Conservation (phyloP, 2,888 invertebrate genomes). For the Eristalis intricaria region DNA sequence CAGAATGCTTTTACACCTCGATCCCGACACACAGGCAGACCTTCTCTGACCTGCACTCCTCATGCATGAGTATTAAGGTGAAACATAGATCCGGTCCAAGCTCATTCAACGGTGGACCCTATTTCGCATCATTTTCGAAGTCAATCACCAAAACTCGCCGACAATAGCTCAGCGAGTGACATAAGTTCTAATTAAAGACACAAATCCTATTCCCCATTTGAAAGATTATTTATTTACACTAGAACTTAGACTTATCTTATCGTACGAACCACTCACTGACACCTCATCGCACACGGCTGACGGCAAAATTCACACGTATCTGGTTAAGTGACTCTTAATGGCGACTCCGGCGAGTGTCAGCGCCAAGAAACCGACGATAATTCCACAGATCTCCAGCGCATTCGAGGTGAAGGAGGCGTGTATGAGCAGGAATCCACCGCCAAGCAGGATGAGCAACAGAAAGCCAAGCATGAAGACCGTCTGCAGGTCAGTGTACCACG, state of each 20-base stretch:
- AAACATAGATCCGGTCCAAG: too few relatives aligned
- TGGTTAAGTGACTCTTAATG: not conserved
- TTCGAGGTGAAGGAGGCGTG: not conserved
- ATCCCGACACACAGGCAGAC: too few relatives aligned
- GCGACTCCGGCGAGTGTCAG: slow-evolving; percentile 1
- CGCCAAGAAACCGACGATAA: slow-evolving; percentile 24
- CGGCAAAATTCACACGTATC: not conserved
- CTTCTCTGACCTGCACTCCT: too few relatives aligned
- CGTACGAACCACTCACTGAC: not conserved
- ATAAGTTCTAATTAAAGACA: not conserved
- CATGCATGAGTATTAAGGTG: too few relatives aligned
- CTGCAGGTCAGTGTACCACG: slow-evolving; percentile 22
- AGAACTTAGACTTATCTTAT: not conserved
- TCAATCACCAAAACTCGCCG: too few relatives aligned
- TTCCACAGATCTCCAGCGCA: not conserved
- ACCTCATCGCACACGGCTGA: not conserved
- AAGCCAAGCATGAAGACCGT: slow-evolving; percentile 23
- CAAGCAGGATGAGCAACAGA: not conserved
- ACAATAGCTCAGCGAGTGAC: not conserved
- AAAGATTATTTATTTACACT: not conserved
- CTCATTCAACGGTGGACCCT: too few relatives aligned
- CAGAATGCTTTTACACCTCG: too few relatives aligned
- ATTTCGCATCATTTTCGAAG: too few relatives aligned
- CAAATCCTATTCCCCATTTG: not conserved
- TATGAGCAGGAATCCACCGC: slow-evolving; percentile 5